Conservation (phyloP, 2,797 vertebrate genomes). For the Loris lydekkerianus region DNA sequence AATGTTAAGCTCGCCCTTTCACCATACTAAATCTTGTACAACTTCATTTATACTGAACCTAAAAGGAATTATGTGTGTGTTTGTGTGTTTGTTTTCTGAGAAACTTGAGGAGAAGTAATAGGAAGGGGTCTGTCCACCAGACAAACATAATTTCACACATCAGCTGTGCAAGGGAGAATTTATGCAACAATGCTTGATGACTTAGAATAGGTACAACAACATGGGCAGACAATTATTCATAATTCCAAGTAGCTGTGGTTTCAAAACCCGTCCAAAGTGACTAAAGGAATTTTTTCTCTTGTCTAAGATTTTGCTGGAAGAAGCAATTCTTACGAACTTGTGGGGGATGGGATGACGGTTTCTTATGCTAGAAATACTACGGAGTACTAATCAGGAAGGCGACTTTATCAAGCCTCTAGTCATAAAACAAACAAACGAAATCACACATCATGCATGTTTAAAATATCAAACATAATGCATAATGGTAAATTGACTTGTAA, state of each 20-base stretch:
- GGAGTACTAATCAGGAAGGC: not conserved
- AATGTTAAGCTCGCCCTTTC: constrained; percentile 34
- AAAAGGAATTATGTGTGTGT: not conserved
- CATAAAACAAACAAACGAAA: not conserved
- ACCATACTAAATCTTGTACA: not conserved
- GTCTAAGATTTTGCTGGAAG: constrained; percentile 14
- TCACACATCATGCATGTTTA: not conserved
- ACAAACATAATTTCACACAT: not conserved
- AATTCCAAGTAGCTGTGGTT: not conserved
- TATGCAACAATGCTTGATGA: not conserved
- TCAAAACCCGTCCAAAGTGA: constrained; percentile 8
- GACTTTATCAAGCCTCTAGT: not conserved
- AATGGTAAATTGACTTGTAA: constrained; percentile 22
- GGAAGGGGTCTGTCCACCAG: not conserved
- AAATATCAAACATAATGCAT: not conserved
- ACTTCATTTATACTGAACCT: not conserved
- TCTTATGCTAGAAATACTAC: not conserved
- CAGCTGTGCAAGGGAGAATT: not conserved
- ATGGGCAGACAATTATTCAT: not conserved
- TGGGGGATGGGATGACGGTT: not conserved
- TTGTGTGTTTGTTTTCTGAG: not conserved
- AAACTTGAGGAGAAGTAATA: not conserved
- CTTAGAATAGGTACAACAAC: not conserved
- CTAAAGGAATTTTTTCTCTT: not conserved
- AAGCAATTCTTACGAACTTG: not conserved